Evolutionary conservation across 2,113 vertebrate species (phyloP), one percentile per base, ranked within the genome.

Genomic region (Leptobrachium leishanense): DNA sequence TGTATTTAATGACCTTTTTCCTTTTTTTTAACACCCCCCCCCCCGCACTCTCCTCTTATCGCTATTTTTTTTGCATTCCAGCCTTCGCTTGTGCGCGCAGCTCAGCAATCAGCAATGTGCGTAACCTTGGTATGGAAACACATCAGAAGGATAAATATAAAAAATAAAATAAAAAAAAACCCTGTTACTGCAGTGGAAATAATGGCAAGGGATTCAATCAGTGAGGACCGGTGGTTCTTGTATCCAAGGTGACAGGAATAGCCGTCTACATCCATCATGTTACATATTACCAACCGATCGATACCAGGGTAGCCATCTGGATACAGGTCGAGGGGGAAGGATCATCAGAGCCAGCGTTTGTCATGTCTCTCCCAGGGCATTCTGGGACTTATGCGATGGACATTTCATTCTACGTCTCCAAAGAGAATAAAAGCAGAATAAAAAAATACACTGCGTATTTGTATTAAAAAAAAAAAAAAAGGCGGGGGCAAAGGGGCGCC

Each of bases 241-340:
- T 80, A 80, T 80, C 71, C 77, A 80, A 80, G 77, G 77, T 80
- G 77, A 80, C 77, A 80, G 77, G 68, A 80, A 74, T 80, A 74
- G 65, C 70, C 76, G 44, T 74, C 71, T 11, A 73, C 77, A 80
- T 80, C 72, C 77, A 80, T 80, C 77, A 80, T 74, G 63, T 80
- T 80, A 80, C 72, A 80, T 80, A 80, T 80, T 74, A 80, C 71
- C 70, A 68, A 12, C 71, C 50, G 77, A 80, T 80, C 77, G 77
- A 74, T 80, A 80, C 71, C 31, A 68, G 77, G 63, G 70, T 59
- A 68, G 77, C 77, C 77, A 80, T 80, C 77, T 79, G 77, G 77
- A 80, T 80, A 80, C 77, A 80, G 77, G 77, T 74, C 77, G 77
- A 68, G 77, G 66, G 71, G 64, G 77, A 74, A 80, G 77, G 64